phyloP scores from a whole-genome alignment of 2,888 invertebrate species.

The Metallyticus violacea region DNA sequence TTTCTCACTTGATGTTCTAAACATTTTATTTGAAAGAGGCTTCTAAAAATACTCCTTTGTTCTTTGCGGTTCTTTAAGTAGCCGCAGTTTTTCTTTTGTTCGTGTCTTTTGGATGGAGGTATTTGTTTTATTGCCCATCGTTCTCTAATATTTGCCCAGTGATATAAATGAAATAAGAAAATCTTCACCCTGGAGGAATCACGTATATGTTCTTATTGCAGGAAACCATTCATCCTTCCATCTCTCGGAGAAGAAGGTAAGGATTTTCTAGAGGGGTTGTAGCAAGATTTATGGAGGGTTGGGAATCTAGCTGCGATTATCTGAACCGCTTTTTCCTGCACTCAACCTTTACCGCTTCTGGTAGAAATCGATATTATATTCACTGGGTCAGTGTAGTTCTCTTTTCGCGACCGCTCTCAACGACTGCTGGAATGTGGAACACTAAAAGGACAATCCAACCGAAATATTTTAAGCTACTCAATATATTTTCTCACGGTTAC shows the following conservation, averaged over 20 bases:
- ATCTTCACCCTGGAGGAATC: background rate
- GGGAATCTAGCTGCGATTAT: background rate
- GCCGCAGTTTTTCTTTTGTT: background rate
- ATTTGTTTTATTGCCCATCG: too few species aligned
- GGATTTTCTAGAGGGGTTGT: background rate
- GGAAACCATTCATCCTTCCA: background rate
- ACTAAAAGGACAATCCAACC: too few species aligned
- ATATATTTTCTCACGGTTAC: too few species aligned
- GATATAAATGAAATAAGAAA: background rate
- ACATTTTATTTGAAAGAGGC: too few species aligned
- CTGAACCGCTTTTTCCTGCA: background rate
- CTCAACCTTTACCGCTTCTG: background rate
- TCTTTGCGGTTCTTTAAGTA: too few species aligned
- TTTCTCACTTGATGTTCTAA: too few species aligned
- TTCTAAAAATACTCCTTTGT: too few species aligned
- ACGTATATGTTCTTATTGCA: too few species aligned
- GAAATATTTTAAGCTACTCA: too few species aligned
- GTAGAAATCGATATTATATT: background rate
- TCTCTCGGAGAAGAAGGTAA: background rate
- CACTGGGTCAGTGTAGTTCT: background rate
- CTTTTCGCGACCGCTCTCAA: background rate
- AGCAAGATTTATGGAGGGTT: background rate
- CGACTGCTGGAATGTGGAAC: background rate
- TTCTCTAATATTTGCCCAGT: background rate
- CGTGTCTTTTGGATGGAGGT: background rate